Percentiles rank a stretch among this genome's conserved stretches.
These are phyloP conservation scores for Drosophila prolongata DNA, from an alignment of 2,888 invertebrate species.

Conservation along the genomic window DNA sequence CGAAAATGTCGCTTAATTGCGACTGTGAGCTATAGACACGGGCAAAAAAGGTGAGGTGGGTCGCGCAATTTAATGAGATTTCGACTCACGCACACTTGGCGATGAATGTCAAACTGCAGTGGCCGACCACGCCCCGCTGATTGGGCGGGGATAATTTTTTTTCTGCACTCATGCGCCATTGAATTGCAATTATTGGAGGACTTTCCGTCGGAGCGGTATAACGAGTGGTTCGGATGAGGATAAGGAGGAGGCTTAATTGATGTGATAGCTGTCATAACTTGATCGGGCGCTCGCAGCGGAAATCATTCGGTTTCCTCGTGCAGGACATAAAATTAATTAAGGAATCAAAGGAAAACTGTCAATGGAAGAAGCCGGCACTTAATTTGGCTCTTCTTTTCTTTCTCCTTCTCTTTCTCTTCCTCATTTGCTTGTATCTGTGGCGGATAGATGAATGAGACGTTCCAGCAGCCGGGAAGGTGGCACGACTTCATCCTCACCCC, in stretches of 20 bases:
- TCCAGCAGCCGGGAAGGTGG: slow-evolving; percentile 90
- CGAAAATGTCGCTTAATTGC: slow-evolving; percentile 54
- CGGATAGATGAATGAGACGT: slow-evolving; percentile 88
- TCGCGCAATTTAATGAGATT: slow-evolving; percentile 49
- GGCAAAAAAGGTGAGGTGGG: slow-evolving; percentile 7
- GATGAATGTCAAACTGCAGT: slow-evolving; percentile 41
- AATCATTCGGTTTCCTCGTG: slow-evolving; percentile 36
- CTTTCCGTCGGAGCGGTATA: slow-evolving; percentile 7
- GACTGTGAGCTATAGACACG: slow-evolving; percentile 15
- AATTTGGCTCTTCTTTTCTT: slow-evolving; percentile 26
- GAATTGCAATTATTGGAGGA: slow-evolving; percentile 45
- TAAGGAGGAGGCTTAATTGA: slow-evolving; percentile 37
- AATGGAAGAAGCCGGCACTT: slow-evolving; percentile 40
- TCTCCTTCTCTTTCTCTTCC: not conserved
- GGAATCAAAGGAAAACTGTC: slow-evolving; percentile 45
- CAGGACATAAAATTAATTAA: slow-evolving; percentile 45
- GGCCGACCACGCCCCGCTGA: slow-evolving; percentile 15
- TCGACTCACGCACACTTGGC: slow-evolving; percentile 42
- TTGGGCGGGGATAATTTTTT: slow-evolving; percentile 26
- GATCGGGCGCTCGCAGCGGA: slow-evolving; percentile 34
- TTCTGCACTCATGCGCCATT: slow-evolving; percentile 21
- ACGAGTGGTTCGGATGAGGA: slow-evolving; percentile 1
- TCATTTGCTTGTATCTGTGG: slow-evolving; percentile 51
- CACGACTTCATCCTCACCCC: slow-evolving; percentile 86
- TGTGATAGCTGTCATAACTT: slow-evolving; percentile 46